Conservation (phyloP, 2,888 invertebrate genomes). For the Chymomyza fuscimana region DNA sequence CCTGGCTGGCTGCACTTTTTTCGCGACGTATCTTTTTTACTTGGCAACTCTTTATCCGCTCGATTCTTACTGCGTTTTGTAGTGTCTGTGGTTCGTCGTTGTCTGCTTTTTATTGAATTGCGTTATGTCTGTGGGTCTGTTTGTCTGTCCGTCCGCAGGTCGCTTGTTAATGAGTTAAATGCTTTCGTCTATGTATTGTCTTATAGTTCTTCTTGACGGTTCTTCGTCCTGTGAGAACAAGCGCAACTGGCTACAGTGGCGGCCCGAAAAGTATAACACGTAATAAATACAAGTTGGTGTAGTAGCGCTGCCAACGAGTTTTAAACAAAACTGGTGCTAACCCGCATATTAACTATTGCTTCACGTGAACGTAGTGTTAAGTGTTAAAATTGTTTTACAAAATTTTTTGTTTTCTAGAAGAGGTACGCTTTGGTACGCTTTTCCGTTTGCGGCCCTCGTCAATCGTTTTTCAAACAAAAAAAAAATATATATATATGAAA, state of each 20-base stretch:
- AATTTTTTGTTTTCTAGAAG: no score
- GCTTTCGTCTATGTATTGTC: constrained; percentile 11
- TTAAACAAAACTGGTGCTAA: no score
- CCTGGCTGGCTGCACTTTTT: constrained; percentile 34
- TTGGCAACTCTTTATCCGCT: constrained; percentile 17
- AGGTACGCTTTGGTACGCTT: no score
- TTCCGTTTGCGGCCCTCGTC: no score
- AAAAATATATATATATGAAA: no score
- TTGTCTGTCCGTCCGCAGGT: constrained; percentile 8
- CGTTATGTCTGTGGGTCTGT: constrained; percentile 1
- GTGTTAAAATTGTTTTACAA: no score
- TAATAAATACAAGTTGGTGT: background rate
- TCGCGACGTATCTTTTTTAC: constrained; percentile 4
- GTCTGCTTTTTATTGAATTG: constrained; percentile 5
- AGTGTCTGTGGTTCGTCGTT: constrained; percentile 56
- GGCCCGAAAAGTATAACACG: background rate
- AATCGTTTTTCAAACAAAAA: no score
- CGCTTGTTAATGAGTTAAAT: constrained; percentile 17
- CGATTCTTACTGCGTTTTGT: constrained; percentile 56
- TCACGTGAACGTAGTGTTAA: no score
- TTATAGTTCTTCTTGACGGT: background rate
- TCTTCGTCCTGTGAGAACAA: background rate
- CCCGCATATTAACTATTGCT: no score
- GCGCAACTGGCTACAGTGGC: background rate
- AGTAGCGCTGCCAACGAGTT: no score